These are phyloP conservation scores for Asobara japonica DNA, from an alignment of 1,140 invertebrate species.

Conservation along the genomic window DNA sequence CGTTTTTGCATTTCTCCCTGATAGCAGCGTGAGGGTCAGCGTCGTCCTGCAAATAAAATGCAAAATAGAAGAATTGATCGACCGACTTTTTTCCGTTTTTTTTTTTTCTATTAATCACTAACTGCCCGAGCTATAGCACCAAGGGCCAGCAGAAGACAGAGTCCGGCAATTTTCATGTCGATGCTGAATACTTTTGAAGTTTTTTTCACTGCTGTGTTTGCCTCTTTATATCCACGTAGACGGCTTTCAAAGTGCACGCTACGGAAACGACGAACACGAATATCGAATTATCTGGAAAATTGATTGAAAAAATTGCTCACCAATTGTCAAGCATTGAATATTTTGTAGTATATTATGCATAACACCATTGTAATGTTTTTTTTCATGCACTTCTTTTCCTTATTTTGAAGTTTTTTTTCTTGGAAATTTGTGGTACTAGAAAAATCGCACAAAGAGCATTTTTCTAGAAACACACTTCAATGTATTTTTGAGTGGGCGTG, in stretches of 20 bases:
- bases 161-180: neutral
- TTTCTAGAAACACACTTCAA: too few species aligned
- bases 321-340: neutral
- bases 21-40: slow-evolving; percentile 6
- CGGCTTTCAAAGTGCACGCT: neutral
- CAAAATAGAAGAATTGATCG: neutral
- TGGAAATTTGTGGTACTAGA: too few species aligned
- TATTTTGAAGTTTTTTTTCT: too few species aligned
- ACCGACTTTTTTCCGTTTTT: neutral
- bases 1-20: slow-evolving; percentile 1
- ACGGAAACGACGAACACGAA: neutral
- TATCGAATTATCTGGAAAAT: neutral
- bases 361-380: too few species aligned
- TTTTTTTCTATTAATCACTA: neutral
- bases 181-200: neutral
- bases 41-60: neutral
- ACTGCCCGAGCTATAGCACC: neutral
- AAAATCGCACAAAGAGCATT: too few species aligned
- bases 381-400: too few species aligned
- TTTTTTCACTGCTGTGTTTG: neutral
- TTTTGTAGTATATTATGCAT: neutral
- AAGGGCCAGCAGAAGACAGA: neutral
- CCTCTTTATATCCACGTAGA: neutral
- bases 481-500: too few species aligned
- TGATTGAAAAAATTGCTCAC: neutral